These are phyloP conservation scores for Mastomys natalensis DNA, from an alignment of 2,113 vertebrate species.

Conservation along the genomic window DNA sequence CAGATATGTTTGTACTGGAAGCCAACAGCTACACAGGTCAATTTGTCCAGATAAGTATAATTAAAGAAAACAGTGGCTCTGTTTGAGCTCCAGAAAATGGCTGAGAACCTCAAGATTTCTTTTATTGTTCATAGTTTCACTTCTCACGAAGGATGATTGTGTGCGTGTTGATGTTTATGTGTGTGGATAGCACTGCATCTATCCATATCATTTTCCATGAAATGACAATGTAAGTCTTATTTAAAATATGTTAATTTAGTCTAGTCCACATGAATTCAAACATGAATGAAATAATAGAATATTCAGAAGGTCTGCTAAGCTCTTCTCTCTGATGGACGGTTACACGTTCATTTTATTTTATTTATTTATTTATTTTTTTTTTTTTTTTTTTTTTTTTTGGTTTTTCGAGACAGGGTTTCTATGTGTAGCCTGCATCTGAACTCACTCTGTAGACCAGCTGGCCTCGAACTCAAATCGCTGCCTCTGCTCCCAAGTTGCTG, in stretches of 20 bases:
- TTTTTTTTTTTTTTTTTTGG: too few species aligned
- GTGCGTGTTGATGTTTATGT: not conserved
- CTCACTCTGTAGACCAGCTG: too few species aligned
- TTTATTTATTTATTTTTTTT: too few species aligned
- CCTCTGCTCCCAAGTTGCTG: too few species aligned
- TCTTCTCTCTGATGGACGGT: constrained; percentile 8
- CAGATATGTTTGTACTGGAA: constrained; percentile 55
- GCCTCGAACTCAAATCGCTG: too few species aligned
- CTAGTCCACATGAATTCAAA: not conserved
- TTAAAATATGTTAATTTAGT: not conserved
- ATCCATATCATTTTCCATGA: not conserved
- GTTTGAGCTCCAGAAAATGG: constrained; percentile 24
- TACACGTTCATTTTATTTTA: constrained; percentile 42
- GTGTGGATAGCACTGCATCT: not conserved
- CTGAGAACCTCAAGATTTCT: constrained; percentile 20
- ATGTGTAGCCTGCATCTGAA: too few species aligned
- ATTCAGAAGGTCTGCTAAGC: not conserved
- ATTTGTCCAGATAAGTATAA: constrained; percentile 50
- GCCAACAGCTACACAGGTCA: constrained; percentile 66
- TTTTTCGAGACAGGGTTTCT: too few species aligned
- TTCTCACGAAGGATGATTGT: not conserved
- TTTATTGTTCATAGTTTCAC: constrained; percentile 13
- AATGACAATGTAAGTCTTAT: not conserved
- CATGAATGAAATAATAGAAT: constrained; percentile 15
- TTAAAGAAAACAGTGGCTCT: constrained; percentile 55